phyloP scores from a whole-genome alignment of 2,113 vertebrate species.

The Gobio gobio region DNA sequence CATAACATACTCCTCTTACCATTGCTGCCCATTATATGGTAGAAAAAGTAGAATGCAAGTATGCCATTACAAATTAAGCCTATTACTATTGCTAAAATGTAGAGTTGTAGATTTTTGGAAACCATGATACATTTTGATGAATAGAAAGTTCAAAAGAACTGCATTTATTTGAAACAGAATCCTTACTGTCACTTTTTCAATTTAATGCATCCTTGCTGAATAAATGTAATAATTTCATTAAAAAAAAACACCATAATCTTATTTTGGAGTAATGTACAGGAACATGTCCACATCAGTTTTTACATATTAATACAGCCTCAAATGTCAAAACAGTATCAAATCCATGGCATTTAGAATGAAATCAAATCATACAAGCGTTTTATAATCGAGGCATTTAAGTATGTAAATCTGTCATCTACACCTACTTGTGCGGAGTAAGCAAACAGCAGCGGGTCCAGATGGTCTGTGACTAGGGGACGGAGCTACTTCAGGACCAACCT shows the following conservation, averaged over 20 bases:
- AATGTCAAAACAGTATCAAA: not conserved
- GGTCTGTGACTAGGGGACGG: not conserved
- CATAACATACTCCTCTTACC: not conserved
- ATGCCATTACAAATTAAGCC: not conserved
- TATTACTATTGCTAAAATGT: not conserved
- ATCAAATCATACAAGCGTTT: not conserved
- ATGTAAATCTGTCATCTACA: conserved; percentile 14
- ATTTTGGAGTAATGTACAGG: not conserved
- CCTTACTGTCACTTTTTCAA: too few relatives aligned
- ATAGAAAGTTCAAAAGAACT: too few relatives aligned
- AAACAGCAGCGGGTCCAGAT: not conserved
- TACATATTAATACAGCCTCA: not conserved
- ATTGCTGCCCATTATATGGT: not conserved
- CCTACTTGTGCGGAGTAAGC: not conserved
- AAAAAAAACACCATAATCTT: too few relatives aligned
- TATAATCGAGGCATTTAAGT: not conserved
- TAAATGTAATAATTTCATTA: too few relatives aligned
- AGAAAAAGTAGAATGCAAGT: not conserved
- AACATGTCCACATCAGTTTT: not conserved
- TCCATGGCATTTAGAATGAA: conserved; percentile 10
- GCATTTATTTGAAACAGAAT: too few relatives aligned
- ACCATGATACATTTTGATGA: too few relatives aligned
- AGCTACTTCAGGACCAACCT: not conserved
- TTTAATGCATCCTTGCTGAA: too few relatives aligned
- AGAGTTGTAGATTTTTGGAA: too few relatives aligned